Percentiles rank a stretch among this genome's conserved stretches.
phyloP scores from a whole-genome alignment of 1,140 invertebrate genomes.

The Dinoponera quadriceps region DNA sequence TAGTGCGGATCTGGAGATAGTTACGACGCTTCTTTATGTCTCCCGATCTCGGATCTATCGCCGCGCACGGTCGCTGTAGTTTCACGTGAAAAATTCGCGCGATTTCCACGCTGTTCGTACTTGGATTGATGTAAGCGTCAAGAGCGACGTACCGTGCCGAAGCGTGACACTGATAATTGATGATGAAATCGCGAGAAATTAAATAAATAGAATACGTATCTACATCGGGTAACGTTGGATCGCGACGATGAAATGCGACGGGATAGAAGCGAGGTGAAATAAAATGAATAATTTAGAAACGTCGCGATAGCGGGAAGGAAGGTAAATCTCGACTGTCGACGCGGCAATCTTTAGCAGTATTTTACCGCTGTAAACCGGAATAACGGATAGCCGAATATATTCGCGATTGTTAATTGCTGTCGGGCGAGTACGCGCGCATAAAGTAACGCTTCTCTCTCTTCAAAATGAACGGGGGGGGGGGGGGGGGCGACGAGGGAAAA shows the following conservation, averaged over 20 bases:
- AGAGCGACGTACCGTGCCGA: background rate
- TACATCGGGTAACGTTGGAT: too few relatives aligned
- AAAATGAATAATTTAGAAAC: background rate
- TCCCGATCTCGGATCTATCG: background rate
- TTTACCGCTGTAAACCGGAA: conserved; percentile 7
- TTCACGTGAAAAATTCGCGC: background rate
- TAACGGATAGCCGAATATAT: background rate
- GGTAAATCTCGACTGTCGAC: background rate
- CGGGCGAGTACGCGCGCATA: background rate
- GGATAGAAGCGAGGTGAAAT: background rate
- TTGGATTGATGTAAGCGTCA: background rate
- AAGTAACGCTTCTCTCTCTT: conserved; percentile 15
- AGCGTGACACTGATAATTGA: background rate
- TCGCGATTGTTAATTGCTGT: conserved; percentile 34
- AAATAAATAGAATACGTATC: background rate
- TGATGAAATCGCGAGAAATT: background rate
- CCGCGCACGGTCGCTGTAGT: background rate
- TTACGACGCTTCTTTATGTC: conserved; percentile 19
- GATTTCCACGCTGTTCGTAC: background rate
- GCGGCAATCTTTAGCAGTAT: background rate
- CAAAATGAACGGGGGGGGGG: background rate
- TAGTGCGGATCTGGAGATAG: background rate
- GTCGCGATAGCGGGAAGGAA: background rate
- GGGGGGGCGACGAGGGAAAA: background rate
- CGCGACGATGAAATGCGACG: too few relatives aligned